Base-by-base conservation (phyloP, 2,113 vertebrate species). In the Campylomormyrus tamandua region DNA sequence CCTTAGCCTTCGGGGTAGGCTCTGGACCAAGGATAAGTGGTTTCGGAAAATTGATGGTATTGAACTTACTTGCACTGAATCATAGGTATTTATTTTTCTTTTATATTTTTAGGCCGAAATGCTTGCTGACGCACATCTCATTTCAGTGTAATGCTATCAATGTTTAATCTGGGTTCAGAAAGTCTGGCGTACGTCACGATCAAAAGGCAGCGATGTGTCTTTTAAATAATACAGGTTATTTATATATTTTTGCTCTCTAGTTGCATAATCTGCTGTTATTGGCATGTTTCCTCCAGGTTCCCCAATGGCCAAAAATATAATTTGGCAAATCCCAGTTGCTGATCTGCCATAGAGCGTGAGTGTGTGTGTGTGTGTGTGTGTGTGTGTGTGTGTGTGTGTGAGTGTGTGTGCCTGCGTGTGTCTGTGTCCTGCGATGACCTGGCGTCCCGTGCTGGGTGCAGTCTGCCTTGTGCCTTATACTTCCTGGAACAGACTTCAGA, bases 91-190 rank as follows among this genome's bases (percentile, higher is more conserved):
- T 87, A 10, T 87, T 87, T 87, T 90, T 45, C 46, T 87, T 80
- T 92, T 95, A 95, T 80, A 19, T 17, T 80, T 80, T 42, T 80
- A 42, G 35, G 42, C 9, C 15, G 74, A 42, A 80, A 31, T 80
- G 13, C 10, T 80, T 80, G 35, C 13, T 39, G 74, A 39, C 35
- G 27, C 31, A 77, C 15, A 5, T 42, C 11, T 27, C 74, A 19
- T 42, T 19, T 80, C 62, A 31, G 27, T 1, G 62, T 27, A 70
- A 70, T 15, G 3, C 62, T 70, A 10, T 31, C 35, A 39, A 19
- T 80, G 17, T 80, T 80, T 42, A 80, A 80, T 80, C 74, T 39
- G 74, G 13, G 35, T 80, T 42, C 74, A 8, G 74, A 39, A 80
- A 80, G 35, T 39, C 35, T 39, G 35, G 5, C 70, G 2, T 42